Conservation (phyloP, 92 coral and sea anemone species). For the Nematostella vectensis region DNA sequence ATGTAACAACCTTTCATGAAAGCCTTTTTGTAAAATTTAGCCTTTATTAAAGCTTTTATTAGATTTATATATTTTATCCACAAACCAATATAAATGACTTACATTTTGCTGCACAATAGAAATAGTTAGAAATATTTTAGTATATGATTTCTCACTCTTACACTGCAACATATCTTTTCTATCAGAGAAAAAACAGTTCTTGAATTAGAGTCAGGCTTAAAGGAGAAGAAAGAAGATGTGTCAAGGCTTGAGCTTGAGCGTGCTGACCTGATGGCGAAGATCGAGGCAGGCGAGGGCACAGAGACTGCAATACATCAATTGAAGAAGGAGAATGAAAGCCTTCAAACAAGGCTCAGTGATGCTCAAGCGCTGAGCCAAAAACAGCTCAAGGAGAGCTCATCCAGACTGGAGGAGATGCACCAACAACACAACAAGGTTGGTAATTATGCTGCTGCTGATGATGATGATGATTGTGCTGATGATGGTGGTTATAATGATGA, state of each 20-base stretch:
- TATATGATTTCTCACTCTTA: too few species aligned
- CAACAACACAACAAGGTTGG: conserved; percentile 76
- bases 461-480: too few species aligned
- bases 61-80: too few species aligned
- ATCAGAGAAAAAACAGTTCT: conserved; percentile 54
- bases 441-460: background rate
- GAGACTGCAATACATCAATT: conserved; percentile 87
- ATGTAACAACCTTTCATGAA: too few species aligned
- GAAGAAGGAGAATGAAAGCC: conserved; percentile 76
- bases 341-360: conserved; percentile 58
- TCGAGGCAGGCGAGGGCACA: conserved; percentile 97
- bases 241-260: conserved; percentile 81
- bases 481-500: too few species aligned
- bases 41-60: too few species aligned
- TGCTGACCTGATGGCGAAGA: conserved; percentile 96
- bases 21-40: too few species aligned
- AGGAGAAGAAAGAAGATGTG: conserved; percentile 76
- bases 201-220: conserved; percentile 69
- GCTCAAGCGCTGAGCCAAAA: conserved; percentile 50
- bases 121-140: too few species aligned
- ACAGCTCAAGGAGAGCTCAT: conserved; percentile 70
- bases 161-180: background rate
- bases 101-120: too few species aligned
- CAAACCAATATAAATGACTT: too few species aligned
- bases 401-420: conserved; percentile 75